Conservation (phyloP, 2,113 vertebrate genomes). For the Calyptomena viridis region DNA sequence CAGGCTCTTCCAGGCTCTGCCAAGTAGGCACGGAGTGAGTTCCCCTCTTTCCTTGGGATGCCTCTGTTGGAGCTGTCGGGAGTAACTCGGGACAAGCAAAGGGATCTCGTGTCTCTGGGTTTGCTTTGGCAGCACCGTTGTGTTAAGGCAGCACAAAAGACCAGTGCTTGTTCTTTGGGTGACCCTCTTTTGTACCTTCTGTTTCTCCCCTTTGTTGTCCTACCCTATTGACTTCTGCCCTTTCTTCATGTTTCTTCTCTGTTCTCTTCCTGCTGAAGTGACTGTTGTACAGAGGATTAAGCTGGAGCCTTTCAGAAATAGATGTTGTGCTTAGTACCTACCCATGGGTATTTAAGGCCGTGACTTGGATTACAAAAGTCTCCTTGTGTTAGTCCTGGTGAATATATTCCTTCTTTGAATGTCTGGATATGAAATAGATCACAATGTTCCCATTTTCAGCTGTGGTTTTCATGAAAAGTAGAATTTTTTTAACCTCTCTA, state of each 20-base stretch:
- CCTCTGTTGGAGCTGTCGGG: background rate
- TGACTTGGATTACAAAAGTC: constrained; percentile 53
- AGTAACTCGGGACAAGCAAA: background rate
- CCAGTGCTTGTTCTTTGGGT: background rate
- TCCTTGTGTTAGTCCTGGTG: constrained; percentile 49
- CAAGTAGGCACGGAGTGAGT: background rate
- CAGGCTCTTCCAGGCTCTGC: background rate
- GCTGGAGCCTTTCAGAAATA: constrained; percentile 43
- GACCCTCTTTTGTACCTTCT: background rate
- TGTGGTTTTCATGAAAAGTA: constrained; percentile 19
- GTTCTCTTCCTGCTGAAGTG: background rate
- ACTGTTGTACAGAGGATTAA: background rate
- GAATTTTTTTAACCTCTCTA: background rate
- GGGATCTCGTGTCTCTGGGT: background rate
- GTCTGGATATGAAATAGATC: constrained; percentile 49
- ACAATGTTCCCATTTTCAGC: constrained; percentile 57
- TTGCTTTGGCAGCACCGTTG: background rate
- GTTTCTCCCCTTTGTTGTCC: background rate
- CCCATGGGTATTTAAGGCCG: constrained; percentile 46
- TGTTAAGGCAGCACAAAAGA: background rate
- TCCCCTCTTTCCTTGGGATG: rapidly evolving
- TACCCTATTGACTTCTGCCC: constrained; percentile 12
- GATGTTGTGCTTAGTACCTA: constrained; percentile 30
- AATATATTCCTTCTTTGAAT: constrained; percentile 58
- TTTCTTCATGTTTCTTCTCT: background rate